Base-by-base conservation (phyloP, 2,888 invertebrate genomes). In the Lucinisca nassula region DNA sequence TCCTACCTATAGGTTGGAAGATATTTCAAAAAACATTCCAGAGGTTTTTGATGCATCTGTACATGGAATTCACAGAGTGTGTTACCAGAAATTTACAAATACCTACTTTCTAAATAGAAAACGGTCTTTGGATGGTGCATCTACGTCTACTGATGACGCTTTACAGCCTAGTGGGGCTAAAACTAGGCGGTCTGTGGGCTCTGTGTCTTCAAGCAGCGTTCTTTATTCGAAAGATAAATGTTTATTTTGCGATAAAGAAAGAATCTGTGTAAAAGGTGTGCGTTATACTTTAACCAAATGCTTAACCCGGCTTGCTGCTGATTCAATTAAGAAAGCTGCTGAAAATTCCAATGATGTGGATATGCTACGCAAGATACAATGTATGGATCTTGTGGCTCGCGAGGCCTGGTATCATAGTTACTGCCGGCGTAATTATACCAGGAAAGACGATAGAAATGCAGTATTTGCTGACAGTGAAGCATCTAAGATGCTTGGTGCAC, bases 211-310 rank as follows among this genome's bases (percentile, higher is more conserved):
- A 12, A 58, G 49, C 73, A 55, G 21, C 30, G 49, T 82, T 4
- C 17, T 82, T 12, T 79, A 82, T 70, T 79, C 79, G 24, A 17
- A 73, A 6, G 61, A 82, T 40, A 24, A 82, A 38, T 85, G 88
- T 51, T 37, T 88, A 24, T 88, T 88, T 51, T 88, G 79, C 77
- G 82, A 74, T 30, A 73, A 88, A 81, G 77, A 49, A 67, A 27
- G 0, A 21, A 81, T 85, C 32, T 84, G 67, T 51, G 51, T 75
- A 8, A 83, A 79, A 32, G 78, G 75, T 24, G 40, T 51, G 1
- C 78, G 84, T 35, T 78, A 88, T 27, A 61, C 10, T 70, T 45
- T 88, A 27, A 45, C 45, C 21, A 85, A 79, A 49, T 85, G 83
- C 84, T 58, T 84, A 1, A 85, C 85, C 35, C 58, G 81, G n/a